Evolutionary conservation across 2,113 vertebrate genomes (phyloP).

Genomic region (Romanogobio albipinnatus): DNA sequence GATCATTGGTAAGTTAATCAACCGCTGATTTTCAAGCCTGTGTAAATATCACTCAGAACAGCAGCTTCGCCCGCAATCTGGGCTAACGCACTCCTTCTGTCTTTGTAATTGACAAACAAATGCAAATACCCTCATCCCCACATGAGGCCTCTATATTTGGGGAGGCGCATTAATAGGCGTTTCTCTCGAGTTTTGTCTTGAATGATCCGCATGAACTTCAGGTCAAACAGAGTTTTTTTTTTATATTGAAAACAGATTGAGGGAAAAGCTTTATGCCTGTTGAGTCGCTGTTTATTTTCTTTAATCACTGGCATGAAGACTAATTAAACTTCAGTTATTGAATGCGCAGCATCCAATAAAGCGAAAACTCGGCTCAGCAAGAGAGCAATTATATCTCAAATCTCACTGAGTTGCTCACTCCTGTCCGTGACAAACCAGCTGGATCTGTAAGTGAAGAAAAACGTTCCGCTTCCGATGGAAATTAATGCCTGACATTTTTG

Average conservation of each 20-base stretch:
- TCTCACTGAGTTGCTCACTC: slow-evolving; percentile 9
- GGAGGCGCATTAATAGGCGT: not conserved
- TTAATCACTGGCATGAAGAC: slow-evolving; percentile 72
- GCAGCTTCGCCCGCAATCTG: slow-evolving; percentile 24
- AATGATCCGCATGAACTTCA: not conserved
- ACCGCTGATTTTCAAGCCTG: slow-evolving; percentile 52
- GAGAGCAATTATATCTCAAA: slow-evolving; percentile 34
- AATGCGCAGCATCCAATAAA: slow-evolving; percentile 44
- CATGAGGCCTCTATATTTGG: not conserved
- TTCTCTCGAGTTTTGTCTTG: not conserved
- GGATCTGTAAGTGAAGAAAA: not conserved
- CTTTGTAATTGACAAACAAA: slow-evolving; percentile 47
- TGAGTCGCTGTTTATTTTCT: slow-evolving; percentile 70
- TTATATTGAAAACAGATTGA: slow-evolving; percentile 10
- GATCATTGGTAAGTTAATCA: slow-evolving; percentile 58
- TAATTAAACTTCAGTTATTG: slow-evolving; percentile 73
- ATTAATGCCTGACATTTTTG: slow-evolving; percentile 31
- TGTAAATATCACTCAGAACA: slow-evolving; percentile 43
- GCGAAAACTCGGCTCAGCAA: not conserved
- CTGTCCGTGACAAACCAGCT: slow-evolving; percentile 25
- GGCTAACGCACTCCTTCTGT: slow-evolving; percentile 41
- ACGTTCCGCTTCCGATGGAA: slow-evolving; percentile 17
- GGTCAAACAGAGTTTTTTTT: slow-evolving; percentile 16
- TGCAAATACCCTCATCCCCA: not conserved
- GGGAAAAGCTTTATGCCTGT: slow-evolving; percentile 60